These are phyloP conservation scores for Hirundichthys speculiger DNA, from an alignment of 2,113 vertebrate genomes.

Conservation along the genomic window DNA sequence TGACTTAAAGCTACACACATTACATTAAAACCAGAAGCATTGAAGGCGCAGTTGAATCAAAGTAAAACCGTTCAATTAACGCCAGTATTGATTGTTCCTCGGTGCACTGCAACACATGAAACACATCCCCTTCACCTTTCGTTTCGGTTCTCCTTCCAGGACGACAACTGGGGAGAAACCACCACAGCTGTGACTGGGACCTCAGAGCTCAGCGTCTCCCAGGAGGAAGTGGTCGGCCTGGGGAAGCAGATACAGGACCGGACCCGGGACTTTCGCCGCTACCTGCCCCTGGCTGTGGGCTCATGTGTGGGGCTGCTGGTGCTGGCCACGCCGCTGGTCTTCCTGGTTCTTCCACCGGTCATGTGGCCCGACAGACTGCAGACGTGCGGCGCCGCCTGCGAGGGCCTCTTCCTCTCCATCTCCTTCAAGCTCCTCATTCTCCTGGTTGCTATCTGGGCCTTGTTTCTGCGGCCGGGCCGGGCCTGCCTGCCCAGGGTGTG, in stretches of 20 bases:
- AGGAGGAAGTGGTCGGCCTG: conserved; percentile 89
- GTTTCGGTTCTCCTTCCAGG: conserved; percentile 70
- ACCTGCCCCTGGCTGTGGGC: conserved; percentile 86
- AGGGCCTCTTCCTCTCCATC: conserved; percentile 95
- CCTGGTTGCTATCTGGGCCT: conserved; percentile 91
- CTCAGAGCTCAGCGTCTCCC: conserved; percentile 92
- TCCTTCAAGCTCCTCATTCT: conserved; percentile 96
- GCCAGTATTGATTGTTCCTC: no score
- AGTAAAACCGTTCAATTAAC: no score
- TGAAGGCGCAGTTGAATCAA: background rate
- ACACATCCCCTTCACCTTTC: no score
- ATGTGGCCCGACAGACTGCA: conserved; percentile 91
- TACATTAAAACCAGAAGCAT: background rate
- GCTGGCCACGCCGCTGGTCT: conserved; percentile 90
- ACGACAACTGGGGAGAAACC: conserved; percentile 96
- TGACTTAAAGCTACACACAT: no score
- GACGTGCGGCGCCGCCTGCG: conserved; percentile 90
- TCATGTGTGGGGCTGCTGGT: conserved; percentile 86
- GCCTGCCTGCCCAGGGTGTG: conserved; percentile 89
- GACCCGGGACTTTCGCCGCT: conserved; percentile 84
- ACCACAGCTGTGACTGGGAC: conserved; percentile 93
- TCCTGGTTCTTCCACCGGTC: conserved; percentile 89
- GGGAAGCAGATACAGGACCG: conserved; percentile 87
- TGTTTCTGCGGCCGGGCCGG: conserved; percentile 88
- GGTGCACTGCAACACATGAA: no score